Base-by-base conservation (phyloP, 2,113 vertebrate genomes). In the Chloroceryle aenea region DNA sequence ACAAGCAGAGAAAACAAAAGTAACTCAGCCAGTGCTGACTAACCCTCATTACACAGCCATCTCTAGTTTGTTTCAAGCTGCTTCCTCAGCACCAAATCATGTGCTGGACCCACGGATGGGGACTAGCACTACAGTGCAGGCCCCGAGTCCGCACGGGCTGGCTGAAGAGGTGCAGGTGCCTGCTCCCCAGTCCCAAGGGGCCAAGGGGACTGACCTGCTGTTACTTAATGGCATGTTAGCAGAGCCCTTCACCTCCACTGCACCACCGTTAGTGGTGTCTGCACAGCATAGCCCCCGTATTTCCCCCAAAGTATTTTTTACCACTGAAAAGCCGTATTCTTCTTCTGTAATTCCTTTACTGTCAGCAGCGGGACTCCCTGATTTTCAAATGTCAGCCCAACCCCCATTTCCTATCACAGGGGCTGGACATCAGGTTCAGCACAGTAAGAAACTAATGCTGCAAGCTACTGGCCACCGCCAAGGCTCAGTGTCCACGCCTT, bases 31-130 rank as follows among this genome's bases (percentile, higher is more conserved):
- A 23, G 17, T 7, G 50, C 34, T 43, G 25, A n/a, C 30, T 12
- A 1, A 5, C 12, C 19, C 47, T 5, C 38, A 5, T 3, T 16
- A 13, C 2, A 10, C 64, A 50, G 55, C 21, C 61, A 17, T 0
- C 34, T 3, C 42, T 18, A 14, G 5, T 32, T 22, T 10, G 14
- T n/a, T n/a, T 52, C 67, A 48, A 23, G 77, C 89, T 53, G 13
- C 10, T 10, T 53, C 63, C 25, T 50, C 67, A 6, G 63, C 52
- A 29, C 9, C 83, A 9, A 30, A 14, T 0, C 9, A 0, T 4
- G 17, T 50, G 23, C 80, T 72, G 73, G 69, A 30, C 1, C 48
- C 32, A 1, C 2, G 2, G 69, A 10, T 6, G 55, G 77, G 75
- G 13, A 2, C 9, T 5, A 72, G 56, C 91, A 45, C 47, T 22